Evolutionary conservation across 2,888 invertebrate species (phyloP).

Genomic region (Adineta ricciae): DNA sequence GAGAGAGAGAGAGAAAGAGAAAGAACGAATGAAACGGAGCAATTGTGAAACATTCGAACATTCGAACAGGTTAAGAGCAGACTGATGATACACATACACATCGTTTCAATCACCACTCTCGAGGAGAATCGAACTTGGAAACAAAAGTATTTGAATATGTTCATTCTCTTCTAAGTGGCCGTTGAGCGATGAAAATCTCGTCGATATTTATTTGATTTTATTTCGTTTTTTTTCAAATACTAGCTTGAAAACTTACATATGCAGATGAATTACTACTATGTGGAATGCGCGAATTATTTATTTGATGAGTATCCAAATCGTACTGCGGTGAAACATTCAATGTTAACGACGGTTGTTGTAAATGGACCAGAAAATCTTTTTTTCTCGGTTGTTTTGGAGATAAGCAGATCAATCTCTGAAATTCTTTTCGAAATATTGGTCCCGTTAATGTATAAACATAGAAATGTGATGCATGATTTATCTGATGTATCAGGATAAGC

Average conservation of each 20-base stretch:
- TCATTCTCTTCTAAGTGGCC: conserved; percentile 13
- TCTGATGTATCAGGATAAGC: neutral
- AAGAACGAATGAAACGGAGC: neutral
- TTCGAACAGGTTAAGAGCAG: neutral
- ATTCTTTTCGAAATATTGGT: neutral
- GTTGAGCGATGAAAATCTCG: neutral
- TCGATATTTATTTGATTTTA: neutral
- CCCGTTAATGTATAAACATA: conserved; percentile 15
- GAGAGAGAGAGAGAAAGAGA: neutral
- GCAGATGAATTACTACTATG: neutral
- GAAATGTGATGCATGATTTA: conserved; percentile 22
- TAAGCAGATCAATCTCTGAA: neutral
- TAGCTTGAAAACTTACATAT: neutral
- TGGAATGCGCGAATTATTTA: neutral
- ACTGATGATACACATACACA: neutral
- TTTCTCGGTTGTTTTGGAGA: neutral
- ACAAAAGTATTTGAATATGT: neutral
- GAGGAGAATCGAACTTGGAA: neutral
- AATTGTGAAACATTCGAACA: neutral
- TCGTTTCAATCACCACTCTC: neutral
- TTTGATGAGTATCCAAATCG: neutral
- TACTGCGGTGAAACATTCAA: neutral
- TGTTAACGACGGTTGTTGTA: neutral
- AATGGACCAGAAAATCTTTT: neutral
- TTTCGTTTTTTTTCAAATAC: neutral